Percentiles rank a stretch among this genome's conserved stretches.
These are phyloP conservation scores for Ctenoplectra terminalis DNA, from an alignment of 1,140 invertebrate species.

Conservation along the genomic window DNA sequence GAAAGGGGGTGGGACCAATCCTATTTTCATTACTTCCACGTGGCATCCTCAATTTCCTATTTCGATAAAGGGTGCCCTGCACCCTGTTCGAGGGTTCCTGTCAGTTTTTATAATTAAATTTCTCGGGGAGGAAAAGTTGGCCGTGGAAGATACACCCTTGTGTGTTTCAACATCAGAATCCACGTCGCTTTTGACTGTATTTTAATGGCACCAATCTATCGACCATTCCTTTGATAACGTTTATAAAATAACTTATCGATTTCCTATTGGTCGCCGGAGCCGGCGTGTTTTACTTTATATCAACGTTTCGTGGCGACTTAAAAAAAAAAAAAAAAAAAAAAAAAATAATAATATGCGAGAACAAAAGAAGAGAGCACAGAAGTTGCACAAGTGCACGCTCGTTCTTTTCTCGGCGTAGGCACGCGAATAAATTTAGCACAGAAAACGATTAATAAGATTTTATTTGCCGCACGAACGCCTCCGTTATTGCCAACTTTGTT, in stretches of 20 bases:
- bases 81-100: slow-evolving; percentile 35
- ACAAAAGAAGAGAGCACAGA: background rate
- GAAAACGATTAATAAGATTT: background rate
- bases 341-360: background rate
- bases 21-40: slow-evolving; percentile 54
- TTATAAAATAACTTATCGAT: slow-evolving; percentile 67
- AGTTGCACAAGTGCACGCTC: background rate
- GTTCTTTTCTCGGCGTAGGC: background rate
- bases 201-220: slow-evolving; percentile 47
- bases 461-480: background rate
- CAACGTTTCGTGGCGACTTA: slow-evolving; percentile 29
- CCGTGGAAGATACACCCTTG: background rate
- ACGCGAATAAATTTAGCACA: slow-evolving; percentile 7
- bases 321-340: slow-evolving; percentile 21
- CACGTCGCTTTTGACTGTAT: slow-evolving; percentile 42
- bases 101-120: slow-evolving; percentile 53
- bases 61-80: slow-evolving; percentile 42
- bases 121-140: slow-evolving; percentile 6
- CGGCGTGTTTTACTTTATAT: slow-evolving; percentile 53
- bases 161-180: slow-evolving; percentile 14
- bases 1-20: slow-evolving; percentile 34
- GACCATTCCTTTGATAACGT: slow-evolving; percentile 53
- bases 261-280: slow-evolving; percentile 57
- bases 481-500: slow-evolving; percentile 1
- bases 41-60: slow-evolving; percentile 56